These are phyloP conservation scores for Phrynocephalus guinanensis DNA, from an alignment of 2,797 vertebrate genomes.

Conservation along the genomic window DNA sequence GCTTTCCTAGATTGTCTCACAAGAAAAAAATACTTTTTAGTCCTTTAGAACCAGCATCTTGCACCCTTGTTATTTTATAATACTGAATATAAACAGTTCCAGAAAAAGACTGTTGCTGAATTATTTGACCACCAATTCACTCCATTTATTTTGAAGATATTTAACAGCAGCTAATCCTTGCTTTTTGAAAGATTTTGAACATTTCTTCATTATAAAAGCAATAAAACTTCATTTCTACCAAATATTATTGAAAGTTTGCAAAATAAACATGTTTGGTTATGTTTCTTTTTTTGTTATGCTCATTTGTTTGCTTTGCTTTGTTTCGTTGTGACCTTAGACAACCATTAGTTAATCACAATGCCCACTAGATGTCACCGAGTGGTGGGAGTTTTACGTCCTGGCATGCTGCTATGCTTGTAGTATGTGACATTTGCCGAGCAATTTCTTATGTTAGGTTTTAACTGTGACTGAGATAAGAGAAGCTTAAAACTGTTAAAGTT, in stretches of 20 bases:
- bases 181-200: constrained; percentile 41
- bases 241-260: constrained; percentile 48
- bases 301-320: neutral
- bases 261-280: constrained; percentile 44
- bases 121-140: constrained; percentile 46
- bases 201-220: constrained; percentile 75
- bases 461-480: constrained; percentile 13
- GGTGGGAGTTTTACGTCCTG: neutral
- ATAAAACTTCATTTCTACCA: constrained; percentile 75
- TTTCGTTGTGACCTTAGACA: constrained; percentile 24
- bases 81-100: constrained; percentile 59
- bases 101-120: constrained; percentile 60
- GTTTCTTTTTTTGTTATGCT: constrained; percentile 20
- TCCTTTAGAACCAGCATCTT: constrained; percentile 44
- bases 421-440: neutral
- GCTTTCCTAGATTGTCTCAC: constrained; percentile 57
- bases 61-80: constrained; percentile 38
- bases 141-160: constrained; percentile 59
- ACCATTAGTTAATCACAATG: constrained; percentile 31
- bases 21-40: constrained; percentile 28
- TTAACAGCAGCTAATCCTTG: constrained; percentile 55
- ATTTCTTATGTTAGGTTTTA: constrained; percentile 4
- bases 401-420: constrained; percentile 12
- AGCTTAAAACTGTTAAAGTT: neutral
- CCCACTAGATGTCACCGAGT: constrained; percentile 76